These are phyloP conservation scores for Cyprinodon diabolis DNA, from an alignment of 2,797 vertebrate species.

Conservation along the genomic window DNA sequence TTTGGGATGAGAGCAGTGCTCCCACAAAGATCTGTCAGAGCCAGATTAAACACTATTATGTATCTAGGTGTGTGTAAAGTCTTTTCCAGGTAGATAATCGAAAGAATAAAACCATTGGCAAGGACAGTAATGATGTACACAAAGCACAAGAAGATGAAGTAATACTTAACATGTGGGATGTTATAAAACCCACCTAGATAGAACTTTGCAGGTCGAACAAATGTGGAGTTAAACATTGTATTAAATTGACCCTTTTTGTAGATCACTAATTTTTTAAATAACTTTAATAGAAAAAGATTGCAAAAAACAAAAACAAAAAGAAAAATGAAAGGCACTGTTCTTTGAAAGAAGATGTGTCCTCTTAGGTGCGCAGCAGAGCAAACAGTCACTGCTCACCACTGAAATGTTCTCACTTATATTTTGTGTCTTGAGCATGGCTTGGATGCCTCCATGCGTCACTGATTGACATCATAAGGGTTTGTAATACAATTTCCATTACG, in stretches of 20 bases:
- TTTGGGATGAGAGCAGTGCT: conserved; percentile 68
- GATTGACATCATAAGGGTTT: background rate
- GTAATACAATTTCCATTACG: no score
- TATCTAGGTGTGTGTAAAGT: conserved; percentile 67
- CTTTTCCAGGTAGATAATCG: conserved; percentile 52
- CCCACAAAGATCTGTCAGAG: conserved; percentile 61
- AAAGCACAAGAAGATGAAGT: conserved; percentile 60
- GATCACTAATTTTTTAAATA: conserved; percentile 11
- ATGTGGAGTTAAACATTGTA: conserved; percentile 30
- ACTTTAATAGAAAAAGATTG: background rate
- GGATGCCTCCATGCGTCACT: background rate
- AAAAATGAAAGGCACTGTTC: background rate
- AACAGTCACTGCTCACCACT: background rate
- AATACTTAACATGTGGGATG: conserved; percentile 54
- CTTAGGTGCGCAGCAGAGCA: background rate
- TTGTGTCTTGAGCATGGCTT: background rate
- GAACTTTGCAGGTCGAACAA: conserved; percentile 52
- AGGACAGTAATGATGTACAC: conserved; percentile 63
- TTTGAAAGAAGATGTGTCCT: background rate
- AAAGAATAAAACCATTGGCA: conserved; percentile 61
- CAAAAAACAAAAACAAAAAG: background rate
- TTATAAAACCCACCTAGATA: conserved; percentile 63
- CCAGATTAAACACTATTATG: conserved; percentile 64
- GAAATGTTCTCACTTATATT: conserved; percentile 2
- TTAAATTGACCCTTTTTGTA: conserved; percentile 1